A percentile compares a stretch with the other conserved stretches of the same genome.
These are phyloP conservation scores for Eudasyphora cyanicolor DNA, from an alignment of 2,888 invertebrate species.

Conservation along the genomic window DNA sequence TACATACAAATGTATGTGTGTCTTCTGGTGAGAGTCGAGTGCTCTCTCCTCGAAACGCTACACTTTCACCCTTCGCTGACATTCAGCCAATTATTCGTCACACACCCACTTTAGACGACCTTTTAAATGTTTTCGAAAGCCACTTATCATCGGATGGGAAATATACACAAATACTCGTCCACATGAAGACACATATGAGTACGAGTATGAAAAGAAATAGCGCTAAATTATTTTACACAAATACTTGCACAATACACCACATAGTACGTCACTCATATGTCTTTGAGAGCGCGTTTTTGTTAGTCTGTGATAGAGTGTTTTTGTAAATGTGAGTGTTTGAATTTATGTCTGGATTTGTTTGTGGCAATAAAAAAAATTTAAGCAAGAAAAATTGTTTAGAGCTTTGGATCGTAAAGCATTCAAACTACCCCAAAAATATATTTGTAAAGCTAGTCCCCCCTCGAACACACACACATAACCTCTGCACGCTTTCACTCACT, in stretches of 20 bases:
- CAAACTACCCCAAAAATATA: constrained; percentile 41
- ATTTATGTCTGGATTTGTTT: constrained; percentile 4
- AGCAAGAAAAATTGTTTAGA: constrained; percentile 56
- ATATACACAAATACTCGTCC: background rate
- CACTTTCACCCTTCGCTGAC: background rate
- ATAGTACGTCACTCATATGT: constrained; percentile 5
- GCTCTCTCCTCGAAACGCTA: background rate
- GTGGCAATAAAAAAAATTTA: constrained; percentile 26
- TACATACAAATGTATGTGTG: too few species aligned
- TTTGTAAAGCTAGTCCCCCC: constrained; percentile 27
- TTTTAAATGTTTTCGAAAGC: constrained; percentile 44
- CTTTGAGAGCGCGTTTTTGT: too few species aligned
- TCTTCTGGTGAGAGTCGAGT: background rate
- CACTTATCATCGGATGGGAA: constrained; percentile 32
- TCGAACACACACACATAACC: background rate
- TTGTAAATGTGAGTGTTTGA: constrained; percentile 3
- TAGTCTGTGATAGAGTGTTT: background rate
- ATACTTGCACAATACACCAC: constrained; percentile 14
- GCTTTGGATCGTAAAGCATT: constrained; percentile 46
- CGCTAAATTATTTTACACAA: constrained; percentile 12
- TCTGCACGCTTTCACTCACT: background rate
- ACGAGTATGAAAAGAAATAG: too few species aligned
- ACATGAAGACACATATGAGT: too few species aligned
- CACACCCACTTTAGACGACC: constrained; percentile 27
- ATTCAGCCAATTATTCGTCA: constrained; percentile 19